Evolutionary conservation across 2,888 invertebrate genomes (phyloP).

Genomic region (Tetranychus truncatus): DNA sequence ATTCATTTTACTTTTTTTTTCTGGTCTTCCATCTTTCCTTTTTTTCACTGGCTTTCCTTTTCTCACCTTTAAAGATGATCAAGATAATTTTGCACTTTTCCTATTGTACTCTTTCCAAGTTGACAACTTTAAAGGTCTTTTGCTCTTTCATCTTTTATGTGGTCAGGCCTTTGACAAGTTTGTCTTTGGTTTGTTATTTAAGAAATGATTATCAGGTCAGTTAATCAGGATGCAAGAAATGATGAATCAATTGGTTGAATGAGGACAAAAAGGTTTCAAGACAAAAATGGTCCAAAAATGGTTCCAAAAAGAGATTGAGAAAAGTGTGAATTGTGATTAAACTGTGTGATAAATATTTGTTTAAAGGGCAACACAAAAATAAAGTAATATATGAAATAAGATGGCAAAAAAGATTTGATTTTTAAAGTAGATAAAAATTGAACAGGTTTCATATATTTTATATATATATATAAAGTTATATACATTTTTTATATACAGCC

Average conservation of each 20-base stretch:
- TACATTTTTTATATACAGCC: neutral
- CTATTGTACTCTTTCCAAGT: neutral
- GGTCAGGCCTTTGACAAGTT: neutral
- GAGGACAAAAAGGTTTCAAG: too few relatives aligned
- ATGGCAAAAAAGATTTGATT: neutral
- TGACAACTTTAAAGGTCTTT: neutral
- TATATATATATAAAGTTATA: neutral
- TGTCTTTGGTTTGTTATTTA: neutral
- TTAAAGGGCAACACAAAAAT: too few relatives aligned
- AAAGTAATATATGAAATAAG: too few relatives aligned
- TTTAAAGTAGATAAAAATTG: constrained; percentile 1
- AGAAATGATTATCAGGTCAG: too few relatives aligned
- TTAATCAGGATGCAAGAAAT: too few relatives aligned
- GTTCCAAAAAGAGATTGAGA: too few relatives aligned
- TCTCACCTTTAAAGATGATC: neutral
- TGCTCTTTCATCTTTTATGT: neutral
- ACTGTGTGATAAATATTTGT: too few relatives aligned
- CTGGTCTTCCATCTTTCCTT: neutral
- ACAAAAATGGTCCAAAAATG: too few relatives aligned
- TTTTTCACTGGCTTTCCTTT: neutral
- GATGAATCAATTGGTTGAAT: too few relatives aligned
- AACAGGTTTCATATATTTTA: neutral
- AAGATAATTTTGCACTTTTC: neutral
- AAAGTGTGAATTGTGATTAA: too few relatives aligned
- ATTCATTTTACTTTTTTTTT: neutral